Conservation (phyloP, 2,797 vertebrate species). For the Liparis tanakae region DNA sequence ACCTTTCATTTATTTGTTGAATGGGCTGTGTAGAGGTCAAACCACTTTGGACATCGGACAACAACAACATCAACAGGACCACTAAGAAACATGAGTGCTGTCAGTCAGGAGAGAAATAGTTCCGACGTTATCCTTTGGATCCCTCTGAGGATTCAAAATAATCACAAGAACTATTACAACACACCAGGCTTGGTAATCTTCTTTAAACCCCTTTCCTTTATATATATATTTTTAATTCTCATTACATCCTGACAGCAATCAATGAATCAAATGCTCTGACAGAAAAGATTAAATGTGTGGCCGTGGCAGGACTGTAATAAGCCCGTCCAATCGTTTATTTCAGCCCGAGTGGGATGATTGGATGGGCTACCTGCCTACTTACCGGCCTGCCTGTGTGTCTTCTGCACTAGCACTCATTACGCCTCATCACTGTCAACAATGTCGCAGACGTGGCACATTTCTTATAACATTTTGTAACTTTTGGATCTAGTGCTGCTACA, state of each 20-base stretch:
- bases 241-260: neutral
- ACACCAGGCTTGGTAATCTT: neutral
- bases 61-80: conserved; percentile 1
- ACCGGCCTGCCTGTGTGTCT: neutral
- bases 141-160: conserved; percentile 17
- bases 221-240: neutral
- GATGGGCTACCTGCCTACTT: neutral
- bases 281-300: neutral
- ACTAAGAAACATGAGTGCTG: conserved; percentile 3
- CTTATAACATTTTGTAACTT: neutral
- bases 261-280: neutral
- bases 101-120: conserved; percentile 20
- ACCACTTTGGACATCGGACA: too few species aligned
- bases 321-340: neutral
- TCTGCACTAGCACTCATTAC: neutral
- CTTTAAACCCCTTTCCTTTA: neutral
- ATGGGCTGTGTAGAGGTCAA: too few species aligned
- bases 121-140: conserved; percentile 11
- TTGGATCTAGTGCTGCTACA: neutral
- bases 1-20: too few species aligned
- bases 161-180: conserved; percentile 8
- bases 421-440: too few species aligned
- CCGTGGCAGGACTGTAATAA: neutral
- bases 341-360: neutral
- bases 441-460: neutral